Conservation (phyloP, 2,113 vertebrate genomes). For the Callopanchax toddi region DNA sequence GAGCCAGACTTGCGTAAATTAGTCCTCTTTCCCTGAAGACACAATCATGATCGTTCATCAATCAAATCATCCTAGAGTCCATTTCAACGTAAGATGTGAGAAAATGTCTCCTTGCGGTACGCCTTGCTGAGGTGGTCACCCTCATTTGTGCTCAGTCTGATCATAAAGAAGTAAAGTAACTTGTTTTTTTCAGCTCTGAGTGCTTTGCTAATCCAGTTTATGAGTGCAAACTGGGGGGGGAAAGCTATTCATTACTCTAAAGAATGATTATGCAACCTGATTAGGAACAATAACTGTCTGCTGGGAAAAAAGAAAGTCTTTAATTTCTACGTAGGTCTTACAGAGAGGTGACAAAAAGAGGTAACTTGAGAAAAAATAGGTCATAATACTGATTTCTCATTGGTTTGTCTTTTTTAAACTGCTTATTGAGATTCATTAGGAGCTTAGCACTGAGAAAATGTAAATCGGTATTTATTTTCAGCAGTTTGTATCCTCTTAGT, state of each 20-base stretch:
- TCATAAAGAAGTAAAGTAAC: conserved; percentile 24
- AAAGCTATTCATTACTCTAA: conserved; percentile 33
- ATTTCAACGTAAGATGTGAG: background rate
- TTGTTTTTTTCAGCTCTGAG: conserved; percentile 26
- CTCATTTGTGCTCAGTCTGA: conserved; percentile 3
- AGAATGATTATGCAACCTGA: conserved; percentile 58
- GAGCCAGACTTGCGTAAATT: conserved; percentile 93
- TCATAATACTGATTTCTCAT: conserved; percentile 49
- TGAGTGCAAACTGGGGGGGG: conserved; percentile 21
- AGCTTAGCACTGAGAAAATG: conserved; percentile 29
- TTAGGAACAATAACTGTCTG: conserved; percentile 25
- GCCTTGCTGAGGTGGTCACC: background rate
- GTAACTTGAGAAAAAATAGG: conserved; percentile 24
- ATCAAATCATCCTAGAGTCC: background rate
- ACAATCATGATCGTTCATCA: conserved; percentile 16
- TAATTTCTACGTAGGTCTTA: conserved; percentile 12
- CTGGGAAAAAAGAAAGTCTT: conserved; percentile 29
- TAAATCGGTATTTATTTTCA: conserved; percentile 52
- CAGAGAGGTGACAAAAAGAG: conserved; percentile 14
- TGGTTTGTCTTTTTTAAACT: conserved; percentile 37
- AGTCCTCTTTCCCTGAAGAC: conserved; percentile 91
- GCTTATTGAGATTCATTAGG: conserved; percentile 28
- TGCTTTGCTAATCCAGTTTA: conserved; percentile 52
- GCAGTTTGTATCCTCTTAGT: conserved; percentile 48
- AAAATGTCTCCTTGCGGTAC: conserved; percentile 1